These are phyloP conservation scores for Apteryx mantelli DNA, from an alignment of 2,113 vertebrate genomes.

Conservation along the genomic window DNA sequence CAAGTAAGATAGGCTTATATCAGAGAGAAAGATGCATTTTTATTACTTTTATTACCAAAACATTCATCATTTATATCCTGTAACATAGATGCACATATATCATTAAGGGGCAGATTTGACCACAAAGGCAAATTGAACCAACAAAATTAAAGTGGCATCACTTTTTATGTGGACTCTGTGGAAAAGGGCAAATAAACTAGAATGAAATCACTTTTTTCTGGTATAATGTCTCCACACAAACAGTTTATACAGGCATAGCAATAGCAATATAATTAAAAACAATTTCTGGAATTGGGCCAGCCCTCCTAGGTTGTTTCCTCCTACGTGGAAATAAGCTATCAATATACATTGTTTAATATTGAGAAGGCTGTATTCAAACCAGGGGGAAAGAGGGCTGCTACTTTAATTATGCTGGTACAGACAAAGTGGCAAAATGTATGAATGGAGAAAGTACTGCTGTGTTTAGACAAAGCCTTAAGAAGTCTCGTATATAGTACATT, in stretches of 20 bases:
- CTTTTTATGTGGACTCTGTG: neutral
- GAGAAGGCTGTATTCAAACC: neutral
- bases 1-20: neutral
- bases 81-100: neutral
- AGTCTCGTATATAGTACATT: neutral
- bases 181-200: slow-evolving; percentile 1
- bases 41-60: slow-evolving; percentile 10
- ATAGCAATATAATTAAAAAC: slow-evolving; percentile 13
- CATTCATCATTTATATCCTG: neutral
- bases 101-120: neutral
- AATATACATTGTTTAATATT: neutral
- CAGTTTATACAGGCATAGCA: neutral
- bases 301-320: neutral
- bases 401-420: neutral
- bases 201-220: neutral
- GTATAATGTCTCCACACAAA: neutral
- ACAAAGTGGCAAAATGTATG: neutral
- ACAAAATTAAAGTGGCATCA: neutral
- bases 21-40: neutral
- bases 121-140: neutral
- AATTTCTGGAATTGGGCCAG: slow-evolving; percentile 5
- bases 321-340: neutral
- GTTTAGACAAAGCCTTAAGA: neutral
- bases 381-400: neutral
- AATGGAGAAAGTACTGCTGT: neutral